Conservation (phyloP, 1,140 invertebrate genomes). For the Drosophila bifasciata region DNA sequence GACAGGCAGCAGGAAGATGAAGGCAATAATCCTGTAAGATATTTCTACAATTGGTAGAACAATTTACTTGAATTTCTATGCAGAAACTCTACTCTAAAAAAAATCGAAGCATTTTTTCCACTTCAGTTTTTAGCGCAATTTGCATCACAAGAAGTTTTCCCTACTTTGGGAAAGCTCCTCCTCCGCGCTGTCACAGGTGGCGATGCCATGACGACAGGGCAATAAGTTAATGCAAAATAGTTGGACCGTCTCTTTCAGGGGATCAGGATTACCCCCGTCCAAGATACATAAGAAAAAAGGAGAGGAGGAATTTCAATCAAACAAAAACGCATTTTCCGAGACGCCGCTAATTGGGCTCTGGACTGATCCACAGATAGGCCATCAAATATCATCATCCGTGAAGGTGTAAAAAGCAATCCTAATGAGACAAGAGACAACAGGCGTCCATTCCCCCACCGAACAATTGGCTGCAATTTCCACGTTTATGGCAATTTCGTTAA, state of each 20-base stretch:
- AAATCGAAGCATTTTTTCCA: background rate
- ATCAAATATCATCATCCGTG: conserved; percentile 64
- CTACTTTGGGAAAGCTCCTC: background rate
- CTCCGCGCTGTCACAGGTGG: conserved; percentile 33
- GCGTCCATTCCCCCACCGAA: background rate
- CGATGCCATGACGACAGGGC: conserved; percentile 38
- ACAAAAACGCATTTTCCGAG: conserved; percentile 15
- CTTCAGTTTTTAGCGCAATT: background rate
- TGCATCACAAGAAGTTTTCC: conserved; percentile 3
- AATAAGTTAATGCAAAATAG: conserved; percentile 57
- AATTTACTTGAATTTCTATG: background rate
- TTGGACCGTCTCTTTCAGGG: conserved; percentile 17
- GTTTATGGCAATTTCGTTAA: conserved; percentile 59
- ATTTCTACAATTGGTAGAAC: background rate
- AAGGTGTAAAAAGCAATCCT: conserved; percentile 45
- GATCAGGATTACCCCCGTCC: background rate
- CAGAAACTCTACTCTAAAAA: background rate
- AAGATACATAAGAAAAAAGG: conserved; percentile 27
- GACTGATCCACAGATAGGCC: conserved; percentile 20
- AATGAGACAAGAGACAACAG: conserved; percentile 44
- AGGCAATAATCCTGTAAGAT: no score
- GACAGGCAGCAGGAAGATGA: no score
- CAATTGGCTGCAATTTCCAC: conserved; percentile 48
- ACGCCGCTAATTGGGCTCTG: conserved; percentile 42
- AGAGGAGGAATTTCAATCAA: conserved; percentile 12